Percentiles rank a stretch among this genome's conserved stretches.
Conservation (phyloP, 2,113 vertebrate species). For the Dendropsophus ebraccatus region DNA sequence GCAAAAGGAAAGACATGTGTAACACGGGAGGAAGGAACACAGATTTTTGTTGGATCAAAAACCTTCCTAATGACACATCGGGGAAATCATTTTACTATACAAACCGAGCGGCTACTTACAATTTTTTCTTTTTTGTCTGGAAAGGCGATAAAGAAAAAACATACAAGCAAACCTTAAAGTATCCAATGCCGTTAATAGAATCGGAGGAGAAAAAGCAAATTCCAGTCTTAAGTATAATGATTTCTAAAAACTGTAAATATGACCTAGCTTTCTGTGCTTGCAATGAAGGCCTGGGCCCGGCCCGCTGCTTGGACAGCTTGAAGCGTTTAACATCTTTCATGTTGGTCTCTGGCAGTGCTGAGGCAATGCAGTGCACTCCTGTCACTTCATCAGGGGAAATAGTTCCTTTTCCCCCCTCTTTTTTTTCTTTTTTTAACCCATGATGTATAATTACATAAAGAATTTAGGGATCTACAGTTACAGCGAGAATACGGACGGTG, state of each 20-base stretch:
- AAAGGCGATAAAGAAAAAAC: conserved; percentile 41
- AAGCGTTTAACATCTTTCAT: conserved; percentile 74
- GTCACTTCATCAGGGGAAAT: conserved; percentile 72
- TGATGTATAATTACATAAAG: neutral
- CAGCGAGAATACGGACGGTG: conserved; percentile 60
- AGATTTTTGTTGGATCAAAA: conserved; percentile 58
- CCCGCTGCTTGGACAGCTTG: conserved; percentile 70
- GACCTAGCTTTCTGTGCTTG: conserved; percentile 66
- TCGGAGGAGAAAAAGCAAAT: neutral
- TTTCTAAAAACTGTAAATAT: conserved; percentile 65
- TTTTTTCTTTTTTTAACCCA: conserved; percentile 55
- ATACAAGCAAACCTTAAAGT: neutral
- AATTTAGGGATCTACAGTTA: neutral
- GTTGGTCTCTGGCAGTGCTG: conserved; percentile 67
- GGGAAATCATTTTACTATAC: conserved; percentile 51
- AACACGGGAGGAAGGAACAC: conserved; percentile 57
- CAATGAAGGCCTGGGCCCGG: conserved; percentile 67
- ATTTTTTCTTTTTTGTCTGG: neutral
- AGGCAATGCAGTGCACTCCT: conserved; percentile 67
- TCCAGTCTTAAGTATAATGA: conserved; percentile 58
- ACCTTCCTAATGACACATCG: conserved; percentile 57
- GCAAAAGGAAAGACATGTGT: conserved; percentile 51
- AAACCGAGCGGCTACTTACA: conserved; percentile 6
- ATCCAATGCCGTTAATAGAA: neutral
- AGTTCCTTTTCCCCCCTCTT: conserved; percentile 56